These are phyloP conservation scores for Coenonympha glycerion DNA, from an alignment of 2,888 invertebrate species.

Conservation along the genomic window DNA sequence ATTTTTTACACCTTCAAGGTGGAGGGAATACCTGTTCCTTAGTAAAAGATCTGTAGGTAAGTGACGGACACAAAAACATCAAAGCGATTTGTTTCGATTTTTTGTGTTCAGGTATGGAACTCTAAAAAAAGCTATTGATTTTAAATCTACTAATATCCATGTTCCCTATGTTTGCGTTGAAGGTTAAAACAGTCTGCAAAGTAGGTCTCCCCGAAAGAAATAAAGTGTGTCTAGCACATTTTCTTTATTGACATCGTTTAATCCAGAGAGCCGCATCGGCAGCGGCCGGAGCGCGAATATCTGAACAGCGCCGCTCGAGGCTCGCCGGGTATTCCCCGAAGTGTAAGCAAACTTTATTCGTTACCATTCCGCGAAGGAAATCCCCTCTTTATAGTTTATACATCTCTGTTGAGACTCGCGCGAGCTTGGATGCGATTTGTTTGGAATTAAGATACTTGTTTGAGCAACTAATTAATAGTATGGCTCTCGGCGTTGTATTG, in stretches of 20 bases:
- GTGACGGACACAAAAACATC: too few species aligned
- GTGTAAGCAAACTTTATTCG: conserved; percentile 9
- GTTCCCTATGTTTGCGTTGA: too few species aligned
- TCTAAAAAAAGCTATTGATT: too few species aligned
- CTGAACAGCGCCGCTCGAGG: background rate
- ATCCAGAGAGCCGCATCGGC: background rate
- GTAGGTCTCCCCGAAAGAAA: too few species aligned
- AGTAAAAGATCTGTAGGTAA: too few species aligned
- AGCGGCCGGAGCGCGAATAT: background rate
- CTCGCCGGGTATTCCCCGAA: conserved; percentile 2
- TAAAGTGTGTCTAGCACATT: background rate
- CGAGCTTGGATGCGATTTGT: background rate
- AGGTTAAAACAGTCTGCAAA: too few species aligned
- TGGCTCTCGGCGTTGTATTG: too few species aligned
- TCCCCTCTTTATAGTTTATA: conserved; percentile 3
- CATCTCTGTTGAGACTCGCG: background rate
- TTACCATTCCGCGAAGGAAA: conserved; percentile 9
- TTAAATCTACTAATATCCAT: too few species aligned
- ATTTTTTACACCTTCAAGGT: too few species aligned
- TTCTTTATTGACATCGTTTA: background rate
- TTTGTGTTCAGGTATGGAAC: too few species aligned
- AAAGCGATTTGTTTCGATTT: too few species aligned
- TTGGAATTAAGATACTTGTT: background rate
- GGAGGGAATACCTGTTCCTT: too few species aligned
- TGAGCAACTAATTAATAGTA: background rate